Evolutionary conservation across 2,797 vertebrate species (phyloP).

Genomic region (Melanitta fusca): DNA sequence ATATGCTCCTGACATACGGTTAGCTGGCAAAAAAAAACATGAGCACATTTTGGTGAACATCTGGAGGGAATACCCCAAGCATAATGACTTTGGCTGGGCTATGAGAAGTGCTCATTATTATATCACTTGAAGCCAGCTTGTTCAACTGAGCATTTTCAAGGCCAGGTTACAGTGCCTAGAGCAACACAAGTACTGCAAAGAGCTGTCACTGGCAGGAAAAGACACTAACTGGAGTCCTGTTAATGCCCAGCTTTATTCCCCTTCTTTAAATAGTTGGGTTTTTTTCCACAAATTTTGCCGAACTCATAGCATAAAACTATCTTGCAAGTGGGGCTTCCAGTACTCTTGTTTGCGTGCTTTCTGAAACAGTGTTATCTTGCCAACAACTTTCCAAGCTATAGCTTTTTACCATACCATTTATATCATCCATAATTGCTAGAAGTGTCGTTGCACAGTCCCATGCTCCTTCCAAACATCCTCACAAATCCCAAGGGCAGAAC

Average conservation of each 20-base stretch:
- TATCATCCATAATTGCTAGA: neutral
- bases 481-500: neutral
- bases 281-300: neutral
- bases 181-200: neutral
- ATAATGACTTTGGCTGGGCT: slow-evolving; percentile 32
- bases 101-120: neutral
- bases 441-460: neutral
- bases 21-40: neutral
- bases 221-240: neutral
- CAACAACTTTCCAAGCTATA: neutral
- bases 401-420: neutral
- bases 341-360: neutral
- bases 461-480: neutral
- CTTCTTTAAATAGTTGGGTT: neutral
- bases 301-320: neutral
- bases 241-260: neutral
- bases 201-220: neutral
- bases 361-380: neutral
- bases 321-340: neutral
- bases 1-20: neutral
- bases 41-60: neutral
- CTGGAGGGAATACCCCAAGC: slow-evolving; percentile 40
- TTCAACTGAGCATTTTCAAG: neutral
- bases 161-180: neutral
- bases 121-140: slow-evolving; percentile 3